Evolutionary conservation across 2,888 invertebrate genomes (phyloP).

Genomic region (Pseudococcus longispinus): DNA sequence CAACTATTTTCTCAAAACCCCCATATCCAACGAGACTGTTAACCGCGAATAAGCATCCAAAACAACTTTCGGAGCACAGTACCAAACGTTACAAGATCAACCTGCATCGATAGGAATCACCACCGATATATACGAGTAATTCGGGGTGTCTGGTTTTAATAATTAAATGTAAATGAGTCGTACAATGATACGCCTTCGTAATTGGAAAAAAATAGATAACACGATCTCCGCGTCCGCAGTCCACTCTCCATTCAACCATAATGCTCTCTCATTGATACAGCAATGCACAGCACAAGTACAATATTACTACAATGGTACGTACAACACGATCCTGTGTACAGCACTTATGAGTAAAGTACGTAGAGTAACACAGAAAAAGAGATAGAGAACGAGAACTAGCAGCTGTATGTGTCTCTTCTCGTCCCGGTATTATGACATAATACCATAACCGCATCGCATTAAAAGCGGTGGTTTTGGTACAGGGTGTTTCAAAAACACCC

Average conservation of each 20-base stretch:
- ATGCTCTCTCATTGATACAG: background rate
- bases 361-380: background rate
- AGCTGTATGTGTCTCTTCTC: slow-evolving; percentile 39
- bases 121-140: background rate
- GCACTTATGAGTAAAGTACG: slow-evolving; percentile 48
- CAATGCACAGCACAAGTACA: background rate
- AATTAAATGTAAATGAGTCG: slow-evolving; percentile 55
- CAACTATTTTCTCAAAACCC: background rate
- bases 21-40: background rate
- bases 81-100: background rate
- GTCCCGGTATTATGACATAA: slow-evolving; percentile 53
- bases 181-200: slow-evolving; percentile 56
- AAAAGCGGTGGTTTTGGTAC: slow-evolving; percentile 42
- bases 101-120: background rate
- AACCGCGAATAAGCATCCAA: background rate
- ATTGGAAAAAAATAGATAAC: slow-evolving; percentile 55
- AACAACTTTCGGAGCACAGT: background rate
- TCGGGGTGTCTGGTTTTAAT: slow-evolving; percentile 48
- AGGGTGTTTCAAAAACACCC: slow-evolving; percentile 28
- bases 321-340: slow-evolving; percentile 8
- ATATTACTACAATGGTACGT: slow-evolving; percentile 50
- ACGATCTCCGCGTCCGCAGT: slow-evolving; percentile 29
- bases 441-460: slow-evolving; percentile 54
- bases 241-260: background rate
- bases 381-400: slow-evolving; percentile 27